A percentile compares a stretch with the other conserved stretches of the same genome.
These are phyloP conservation scores for Sula dactylatra DNA, from an alignment of 2,113 vertebrate species.

Conservation along the genomic window DNA sequence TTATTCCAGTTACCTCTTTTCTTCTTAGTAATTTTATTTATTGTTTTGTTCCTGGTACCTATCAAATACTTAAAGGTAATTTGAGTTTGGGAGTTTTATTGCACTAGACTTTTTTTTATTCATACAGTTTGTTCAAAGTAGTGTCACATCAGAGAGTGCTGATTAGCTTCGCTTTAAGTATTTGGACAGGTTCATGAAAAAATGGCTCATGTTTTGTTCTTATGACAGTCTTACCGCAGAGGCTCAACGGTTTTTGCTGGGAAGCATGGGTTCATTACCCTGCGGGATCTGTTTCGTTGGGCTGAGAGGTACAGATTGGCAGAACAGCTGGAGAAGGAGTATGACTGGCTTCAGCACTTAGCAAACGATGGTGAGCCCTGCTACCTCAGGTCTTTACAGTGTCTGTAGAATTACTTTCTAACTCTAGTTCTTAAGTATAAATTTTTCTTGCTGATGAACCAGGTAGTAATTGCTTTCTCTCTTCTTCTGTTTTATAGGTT, in stretches of 20 bases:
- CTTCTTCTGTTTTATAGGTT: conserved; percentile 75
- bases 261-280: conserved; percentile 95
- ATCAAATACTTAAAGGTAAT: not conserved
- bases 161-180: not conserved
- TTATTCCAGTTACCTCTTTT: not conserved
- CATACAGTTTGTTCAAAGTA: not conserved
- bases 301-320: conserved; percentile 91
- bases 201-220: not conserved
- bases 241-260: conserved; percentile 95
- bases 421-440: not conserved
- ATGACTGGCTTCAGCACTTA: conserved; percentile 94
- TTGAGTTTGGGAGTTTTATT: not conserved
- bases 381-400: not conserved
- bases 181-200: not conserved
- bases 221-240: conserved; percentile 84
- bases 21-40: not conserved
- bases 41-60: not conserved
- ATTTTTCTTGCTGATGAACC: not conserved
- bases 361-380: conserved; percentile 89
- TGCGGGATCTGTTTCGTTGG: conserved; percentile 96
- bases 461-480: not conserved
- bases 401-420: not conserved
- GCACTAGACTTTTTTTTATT: not conserved
- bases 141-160: not conserved
- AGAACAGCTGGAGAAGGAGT: conserved; percentile 80